Evolutionary conservation across 2,888 invertebrate species (phyloP), one percentile per base, ranked within the genome.

Genomic region (Choreutis nemorana): DNA sequence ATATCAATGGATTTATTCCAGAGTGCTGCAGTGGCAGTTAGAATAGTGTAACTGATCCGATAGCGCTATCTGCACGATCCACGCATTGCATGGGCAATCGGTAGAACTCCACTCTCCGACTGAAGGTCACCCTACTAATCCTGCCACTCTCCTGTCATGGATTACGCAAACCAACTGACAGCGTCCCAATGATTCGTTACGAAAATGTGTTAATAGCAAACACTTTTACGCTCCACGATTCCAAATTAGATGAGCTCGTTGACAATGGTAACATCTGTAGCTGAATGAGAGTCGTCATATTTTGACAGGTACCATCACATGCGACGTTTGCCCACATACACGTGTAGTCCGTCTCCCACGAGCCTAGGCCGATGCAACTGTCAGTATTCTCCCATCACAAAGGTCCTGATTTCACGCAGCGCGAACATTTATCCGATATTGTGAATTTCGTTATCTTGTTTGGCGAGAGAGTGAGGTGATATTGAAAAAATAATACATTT

Each of bases 401-500:
- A 68, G 62, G 65, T 71, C 45, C 52, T 73, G 73, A 77, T 78
- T 75, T 77, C 75, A 78, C 75, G 75, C 77, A 64, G 73, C 63
- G 73, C 75, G 62, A 77, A 73, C 72, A 75, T 70, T 67, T 72
- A 71, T 68, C 61, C 65, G 66, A 71, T 68, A 70, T 73, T 60
- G 64, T 65, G 68, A 67, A 66, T 65, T 68, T 68, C 67, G 66
- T 66, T 73, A 73, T 73, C 71, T 73, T 66, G 64, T 66, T 70
- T 67, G 72, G 51, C 55, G 57, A 60, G 60, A 49, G 60, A 62
- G 65, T 56, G 65, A 62, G 64, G 55, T 66, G 52, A 65, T 71
- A 72, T 72, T 70, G 71, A 75, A 77, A 77, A 77, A 77, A 72
- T 72, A 73, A 75, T 75, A 70, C 75, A 49, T 73, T 75, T 63